Evolutionary conservation across 2,888 invertebrate species (phyloP).

Genomic region (Cynaeus angustus): DNA sequence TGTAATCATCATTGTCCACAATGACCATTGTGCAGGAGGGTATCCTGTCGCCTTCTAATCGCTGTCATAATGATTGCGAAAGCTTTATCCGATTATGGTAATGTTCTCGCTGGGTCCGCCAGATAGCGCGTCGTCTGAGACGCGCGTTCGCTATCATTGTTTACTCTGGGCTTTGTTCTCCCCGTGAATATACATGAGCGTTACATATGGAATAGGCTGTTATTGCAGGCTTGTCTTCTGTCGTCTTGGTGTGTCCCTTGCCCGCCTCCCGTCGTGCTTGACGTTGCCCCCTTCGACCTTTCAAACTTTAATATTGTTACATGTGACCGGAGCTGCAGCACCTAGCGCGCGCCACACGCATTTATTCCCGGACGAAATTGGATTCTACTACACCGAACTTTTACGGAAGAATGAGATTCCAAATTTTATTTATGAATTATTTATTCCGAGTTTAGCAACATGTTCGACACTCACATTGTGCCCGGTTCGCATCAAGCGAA

Average conservation of each 20-base stretch:
- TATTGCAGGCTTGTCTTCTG: constrained; percentile 64
- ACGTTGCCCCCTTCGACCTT: constrained; percentile 53
- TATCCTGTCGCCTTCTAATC: constrained; percentile 65
- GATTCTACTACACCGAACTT: constrained; percentile 55
- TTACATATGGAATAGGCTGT: constrained; percentile 71
- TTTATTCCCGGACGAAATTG: constrained; percentile 45
- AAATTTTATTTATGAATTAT: constrained; percentile 57
- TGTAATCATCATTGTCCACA: constrained; percentile 48
- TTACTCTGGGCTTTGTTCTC: constrained; percentile 70
- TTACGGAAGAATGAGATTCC: constrained; percentile 53
- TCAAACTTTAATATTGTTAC: constrained; percentile 61
- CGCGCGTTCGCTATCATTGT: constrained; percentile 67
- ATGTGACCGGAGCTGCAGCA: constrained; percentile 27
- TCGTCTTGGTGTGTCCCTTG: constrained; percentile 47
- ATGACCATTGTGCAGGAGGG: constrained; percentile 60
- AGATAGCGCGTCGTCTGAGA: constrained; percentile 66
- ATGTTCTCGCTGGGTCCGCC: constrained; percentile 67
- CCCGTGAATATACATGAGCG: constrained; percentile 71
- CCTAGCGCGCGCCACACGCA: constrained; percentile 31
- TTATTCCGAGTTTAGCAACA: constrained; percentile 49
- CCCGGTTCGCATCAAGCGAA: constrained; percentile 22
- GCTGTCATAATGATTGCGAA: constrained; percentile 67
- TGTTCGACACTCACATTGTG: constrained; percentile 42
- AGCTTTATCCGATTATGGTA: constrained; percentile 71
- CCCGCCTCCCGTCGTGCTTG: constrained; percentile 50